phyloP scores from a whole-genome alignment of 2,113 vertebrate genomes.

The Chamaetylas fuelleborni region DNA sequence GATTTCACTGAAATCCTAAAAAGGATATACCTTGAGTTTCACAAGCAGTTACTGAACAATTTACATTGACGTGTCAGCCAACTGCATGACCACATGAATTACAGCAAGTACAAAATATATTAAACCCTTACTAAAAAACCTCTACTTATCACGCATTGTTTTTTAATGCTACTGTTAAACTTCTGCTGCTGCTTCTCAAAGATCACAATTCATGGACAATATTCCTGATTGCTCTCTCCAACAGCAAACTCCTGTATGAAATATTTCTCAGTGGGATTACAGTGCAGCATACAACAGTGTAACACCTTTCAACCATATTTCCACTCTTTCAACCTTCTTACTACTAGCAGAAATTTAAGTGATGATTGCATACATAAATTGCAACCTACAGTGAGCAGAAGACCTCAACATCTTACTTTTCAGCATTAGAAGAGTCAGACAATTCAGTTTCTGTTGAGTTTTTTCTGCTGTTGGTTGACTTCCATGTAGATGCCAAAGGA shows the following conservation, averaged over 20 bases:
- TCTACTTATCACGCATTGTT: fast-evolving
- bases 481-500: conserved; percentile 70
- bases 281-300: not conserved
- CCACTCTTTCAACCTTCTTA: not conserved
- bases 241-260: not conserved
- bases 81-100: not conserved
- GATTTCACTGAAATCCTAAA: conserved; percentile 69
- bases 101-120: not conserved
- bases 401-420: conserved; percentile 72
- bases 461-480: conserved; percentile 66
- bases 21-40: not conserved
- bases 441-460: conserved; percentile 69
- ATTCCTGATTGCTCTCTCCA: not conserved
- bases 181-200: not conserved
- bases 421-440: conserved; percentile 54
- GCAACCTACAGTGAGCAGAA: not conserved
- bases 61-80: not conserved
- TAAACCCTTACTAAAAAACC: not conserved
- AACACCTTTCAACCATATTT: not conserved
- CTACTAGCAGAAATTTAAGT: not conserved
- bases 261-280: not conserved
- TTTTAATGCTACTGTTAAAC: not conserved
- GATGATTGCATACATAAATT: not conserved
- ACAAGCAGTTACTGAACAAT: not conserved
- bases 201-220: not conserved